Base-by-base conservation (phyloP, 1,140 invertebrate species). In the Orussus abietinus region DNA sequence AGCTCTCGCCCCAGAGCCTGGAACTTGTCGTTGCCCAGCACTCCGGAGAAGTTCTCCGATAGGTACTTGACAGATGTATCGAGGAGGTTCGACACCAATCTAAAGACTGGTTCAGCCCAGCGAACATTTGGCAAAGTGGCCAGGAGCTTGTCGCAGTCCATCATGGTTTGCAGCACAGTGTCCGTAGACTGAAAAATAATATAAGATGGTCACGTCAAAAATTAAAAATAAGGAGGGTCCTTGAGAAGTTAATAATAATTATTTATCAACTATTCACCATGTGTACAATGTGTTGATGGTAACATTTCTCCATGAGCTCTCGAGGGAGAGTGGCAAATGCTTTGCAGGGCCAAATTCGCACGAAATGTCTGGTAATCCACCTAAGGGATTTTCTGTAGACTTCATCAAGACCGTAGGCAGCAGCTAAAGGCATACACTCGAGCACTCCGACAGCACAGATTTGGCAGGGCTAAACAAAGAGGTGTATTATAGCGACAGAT, bases 351-450 rank as follows among this genome's bases (percentile, higher is more conserved):
- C 90, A 94, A 17, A 93, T 84, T 55, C 83, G 78, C 5, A 85
- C 77, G 61, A 92, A 92, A 67, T 93, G 78, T 51, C 84, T 82
- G 1, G 86, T 90, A 5, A 92, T 84, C 90, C 90, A 93, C 42
- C 81, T 76, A 11, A 92, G 64, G 58, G 86, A 89, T 68, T 87
- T 90, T 38, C 86, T 77, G 64, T 91, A 87, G 1, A 95, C 72
- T 62, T 92, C 90, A 56, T 90, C 87, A n/a, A 93, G 72, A 3
- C 87, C 86, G 63, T 91, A 92, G 14, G 86, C 82, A 11, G 87
- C 79, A 7, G 88, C 83, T 14, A 92, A 68, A 2, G 86, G 84
- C 53, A 93, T 77, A 46, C 88, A 89, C 68, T 93, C 89, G 5
- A 90, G 63, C 4, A 92, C 86, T 10, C 86, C 86, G 42, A 81